Conservation (phyloP, 2,113 vertebrate genomes). For the Pitta sordida region DNA sequence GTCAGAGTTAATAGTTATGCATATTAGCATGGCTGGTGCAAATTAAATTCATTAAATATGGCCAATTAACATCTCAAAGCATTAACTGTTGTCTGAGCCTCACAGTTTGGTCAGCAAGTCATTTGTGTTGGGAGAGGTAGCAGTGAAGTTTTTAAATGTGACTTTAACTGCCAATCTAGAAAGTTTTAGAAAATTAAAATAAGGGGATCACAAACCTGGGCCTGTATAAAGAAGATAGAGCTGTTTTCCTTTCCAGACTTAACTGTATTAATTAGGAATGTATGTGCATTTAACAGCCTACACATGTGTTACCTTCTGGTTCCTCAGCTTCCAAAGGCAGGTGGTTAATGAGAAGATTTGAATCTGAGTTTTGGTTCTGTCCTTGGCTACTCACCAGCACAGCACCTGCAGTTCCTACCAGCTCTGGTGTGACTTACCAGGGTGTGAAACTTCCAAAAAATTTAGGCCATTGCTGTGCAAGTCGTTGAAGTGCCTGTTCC, state of each 20-base stretch:
- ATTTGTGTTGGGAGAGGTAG: neutral
- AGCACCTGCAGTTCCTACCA: neutral
- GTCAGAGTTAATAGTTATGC: neutral
- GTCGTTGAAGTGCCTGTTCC: neutral
- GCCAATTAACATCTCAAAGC: neutral
- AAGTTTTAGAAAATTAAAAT: neutral
- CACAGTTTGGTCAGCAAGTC: neutral
- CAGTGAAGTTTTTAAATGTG: neutral
- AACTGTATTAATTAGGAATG: neutral
- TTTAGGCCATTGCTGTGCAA: neutral
- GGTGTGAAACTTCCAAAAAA: neutral
- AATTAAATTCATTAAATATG: neutral
- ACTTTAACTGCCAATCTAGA: neutral
- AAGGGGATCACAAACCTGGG: neutral
- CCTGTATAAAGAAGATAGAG: neutral
- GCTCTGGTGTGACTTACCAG: neutral
- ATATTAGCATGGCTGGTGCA: neutral
- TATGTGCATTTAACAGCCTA: neutral
- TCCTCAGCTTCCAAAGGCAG: neutral
- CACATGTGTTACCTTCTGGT: neutral
- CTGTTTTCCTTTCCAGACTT: neutral
- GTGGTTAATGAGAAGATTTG: neutral
- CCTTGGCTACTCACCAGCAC: neutral
- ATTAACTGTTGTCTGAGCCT: neutral
- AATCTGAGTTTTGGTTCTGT: slow-evolving; percentile 19